Conservation (phyloP, 2,797 vertebrate species). For the Acanthurus leucopareius region DNA sequence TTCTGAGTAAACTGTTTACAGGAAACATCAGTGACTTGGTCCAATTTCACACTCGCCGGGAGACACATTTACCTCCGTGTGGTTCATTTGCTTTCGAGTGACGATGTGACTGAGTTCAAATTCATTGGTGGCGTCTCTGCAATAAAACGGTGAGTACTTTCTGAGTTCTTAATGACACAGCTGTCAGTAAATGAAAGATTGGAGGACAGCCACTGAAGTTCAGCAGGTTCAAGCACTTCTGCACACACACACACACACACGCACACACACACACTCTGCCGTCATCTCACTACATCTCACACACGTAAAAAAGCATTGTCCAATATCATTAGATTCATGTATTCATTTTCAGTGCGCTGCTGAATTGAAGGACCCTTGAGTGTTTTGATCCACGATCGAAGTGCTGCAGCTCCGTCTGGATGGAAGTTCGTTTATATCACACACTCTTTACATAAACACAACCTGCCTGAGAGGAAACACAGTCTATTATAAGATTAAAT, state of each 20-base stretch:
- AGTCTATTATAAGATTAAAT: neutral
- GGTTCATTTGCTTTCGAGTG: neutral
- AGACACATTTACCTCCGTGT: neutral
- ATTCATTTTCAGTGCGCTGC: neutral
- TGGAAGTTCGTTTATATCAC: neutral
- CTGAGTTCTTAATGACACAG: slow-evolving; percentile 13
- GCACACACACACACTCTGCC: neutral
- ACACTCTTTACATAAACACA: too few species aligned
- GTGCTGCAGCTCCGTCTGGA: slow-evolving; percentile 9
- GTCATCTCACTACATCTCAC: neutral
- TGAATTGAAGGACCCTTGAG: slow-evolving; percentile 18
- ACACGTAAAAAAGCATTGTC: slow-evolving; percentile 6
- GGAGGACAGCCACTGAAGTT: neutral
- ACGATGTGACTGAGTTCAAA: neutral
- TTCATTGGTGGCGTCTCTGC: neutral
- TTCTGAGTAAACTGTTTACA: too few species aligned
- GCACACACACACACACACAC: slow-evolving; percentile 7
- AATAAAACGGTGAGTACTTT: neutral
- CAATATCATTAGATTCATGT: slow-evolving; percentile 27
- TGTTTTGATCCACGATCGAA: slow-evolving; percentile 6
- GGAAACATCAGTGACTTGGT: too few species aligned
- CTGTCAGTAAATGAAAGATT: neutral
- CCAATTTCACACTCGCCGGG: too few species aligned
- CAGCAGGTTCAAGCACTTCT: slow-evolving; percentile 5
- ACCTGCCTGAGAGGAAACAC: too few species aligned